phyloP scores from a whole-genome alignment of 2,888 invertebrate species.

The Hydraecia micacea region DNA sequence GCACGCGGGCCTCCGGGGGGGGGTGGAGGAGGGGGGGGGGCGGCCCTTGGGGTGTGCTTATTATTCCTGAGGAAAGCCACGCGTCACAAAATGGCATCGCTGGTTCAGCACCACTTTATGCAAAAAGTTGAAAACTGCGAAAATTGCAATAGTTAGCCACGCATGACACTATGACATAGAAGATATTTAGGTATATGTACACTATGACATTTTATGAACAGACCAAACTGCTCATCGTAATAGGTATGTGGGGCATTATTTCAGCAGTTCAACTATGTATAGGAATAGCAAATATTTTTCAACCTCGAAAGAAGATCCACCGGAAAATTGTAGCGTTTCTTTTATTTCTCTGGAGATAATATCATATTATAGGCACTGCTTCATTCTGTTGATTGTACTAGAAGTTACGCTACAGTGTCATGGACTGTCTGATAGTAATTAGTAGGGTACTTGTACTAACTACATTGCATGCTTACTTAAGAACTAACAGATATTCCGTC shows the following conservation, averaged over 20 bases:
- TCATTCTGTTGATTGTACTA: neutral
- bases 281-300: slow-evolving; percentile 16
- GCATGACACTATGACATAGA: too few species aligned
- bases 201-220: neutral
- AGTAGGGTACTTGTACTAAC: neutral
- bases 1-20: slow-evolving; percentile 8
- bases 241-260: neutral
- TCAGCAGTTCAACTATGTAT: slow-evolving; percentile 1
- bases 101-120: slow-evolving; percentile 60
- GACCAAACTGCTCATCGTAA: neutral
- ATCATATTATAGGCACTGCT: neutral
- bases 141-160: slow-evolving; percentile 46
- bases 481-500: slow-evolving; percentile 1
- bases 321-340: slow-evolving; percentile 18
- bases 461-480: neutral
- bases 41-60: slow-evolving; percentile 55
- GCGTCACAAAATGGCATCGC: slow-evolving; percentile 59
- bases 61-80: slow-evolving; percentile 60
- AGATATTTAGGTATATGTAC: neutral
- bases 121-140: slow-evolving; percentile 50
- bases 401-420: neutral
- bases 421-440: neutral
- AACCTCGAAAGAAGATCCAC: slow-evolving; percentile 18
- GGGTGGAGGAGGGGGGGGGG: neutral
- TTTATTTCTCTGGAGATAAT: slow-evolving; percentile 11